Percentiles rank a stretch among this genome's conserved stretches.
Conservation (phyloP, 2,888 invertebrate genomes). For the Leptinotarsa tumamoca region DNA sequence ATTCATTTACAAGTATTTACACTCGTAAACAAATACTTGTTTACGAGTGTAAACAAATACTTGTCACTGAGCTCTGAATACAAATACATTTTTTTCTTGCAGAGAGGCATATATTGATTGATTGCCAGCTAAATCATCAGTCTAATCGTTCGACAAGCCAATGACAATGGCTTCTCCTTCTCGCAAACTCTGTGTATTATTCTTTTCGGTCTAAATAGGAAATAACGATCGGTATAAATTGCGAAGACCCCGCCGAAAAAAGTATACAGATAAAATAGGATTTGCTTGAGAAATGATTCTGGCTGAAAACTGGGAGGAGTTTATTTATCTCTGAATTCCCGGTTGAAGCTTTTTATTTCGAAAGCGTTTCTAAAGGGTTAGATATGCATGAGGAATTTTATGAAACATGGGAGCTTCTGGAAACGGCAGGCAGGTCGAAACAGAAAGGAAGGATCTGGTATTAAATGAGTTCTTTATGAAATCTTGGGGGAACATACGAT, state of each 20-base stretch:
- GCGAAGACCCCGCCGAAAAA: slow-evolving; percentile 35
- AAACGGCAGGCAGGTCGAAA: slow-evolving; percentile 1
- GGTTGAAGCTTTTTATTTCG: slow-evolving; percentile 41
- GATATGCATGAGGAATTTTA: slow-evolving; percentile 32
- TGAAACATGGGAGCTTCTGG: slow-evolving; percentile 28
- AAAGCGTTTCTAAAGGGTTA: slow-evolving; percentile 37
- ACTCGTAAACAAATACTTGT: too few species aligned
- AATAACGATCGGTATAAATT: slow-evolving; percentile 38
- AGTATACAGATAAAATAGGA: slow-evolving; percentile 40
- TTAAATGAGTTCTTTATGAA: slow-evolving; percentile 9
- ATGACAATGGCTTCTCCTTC: background rate
- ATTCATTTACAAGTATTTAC: too few species aligned
- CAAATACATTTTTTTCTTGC: too few species aligned
- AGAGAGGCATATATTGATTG: too few species aligned
- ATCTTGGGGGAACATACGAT: background rate
- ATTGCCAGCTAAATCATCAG: too few species aligned
- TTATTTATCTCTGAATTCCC: slow-evolving; percentile 44
- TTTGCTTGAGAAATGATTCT: slow-evolving; percentile 48
- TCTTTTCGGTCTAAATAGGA: slow-evolving; percentile 1
- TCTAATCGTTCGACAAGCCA: background rate
- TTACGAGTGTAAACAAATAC: too few species aligned
- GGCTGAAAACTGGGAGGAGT: slow-evolving; percentile 46
- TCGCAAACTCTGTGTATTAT: slow-evolving; percentile 3
- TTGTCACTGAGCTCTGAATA: too few species aligned
- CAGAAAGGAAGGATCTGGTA: slow-evolving; percentile 11